Conservation (phyloP, 2,797 vertebrate genomes). For the Siniperca undulata region DNA sequence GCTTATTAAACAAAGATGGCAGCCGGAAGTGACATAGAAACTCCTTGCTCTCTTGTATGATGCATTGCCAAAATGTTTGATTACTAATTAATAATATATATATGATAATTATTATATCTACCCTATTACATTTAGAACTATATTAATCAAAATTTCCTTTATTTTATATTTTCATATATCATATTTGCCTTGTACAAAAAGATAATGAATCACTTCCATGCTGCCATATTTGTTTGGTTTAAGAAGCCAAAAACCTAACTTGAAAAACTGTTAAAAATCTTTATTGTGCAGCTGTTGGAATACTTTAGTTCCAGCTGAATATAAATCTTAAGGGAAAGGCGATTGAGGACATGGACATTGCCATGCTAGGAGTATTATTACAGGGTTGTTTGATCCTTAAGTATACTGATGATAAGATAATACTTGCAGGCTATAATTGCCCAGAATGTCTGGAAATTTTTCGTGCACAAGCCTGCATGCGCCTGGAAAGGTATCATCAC, state of each 20-base stretch:
- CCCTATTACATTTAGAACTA: not conserved
- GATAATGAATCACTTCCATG: not conserved
- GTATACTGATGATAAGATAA: not conserved
- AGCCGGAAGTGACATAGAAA: not conserved
- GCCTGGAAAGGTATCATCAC: not conserved
- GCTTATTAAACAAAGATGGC: constrained; percentile 9
- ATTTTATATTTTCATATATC: not conserved
- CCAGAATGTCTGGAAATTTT: not conserved
- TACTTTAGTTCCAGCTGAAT: not conserved
- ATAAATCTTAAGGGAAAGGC: not conserved
- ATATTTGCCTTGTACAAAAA: not conserved
- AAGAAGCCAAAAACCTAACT: not conserved
- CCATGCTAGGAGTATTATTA: not conserved
- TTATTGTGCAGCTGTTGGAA: not conserved
- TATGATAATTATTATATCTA: not conserved
- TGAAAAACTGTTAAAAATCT: not conserved
- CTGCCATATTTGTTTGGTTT: not conserved
- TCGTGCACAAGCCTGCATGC: not conserved
- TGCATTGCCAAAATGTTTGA: no score
- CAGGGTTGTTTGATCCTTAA: not conserved
- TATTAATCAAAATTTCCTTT: no score
- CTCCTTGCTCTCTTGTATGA: no score
- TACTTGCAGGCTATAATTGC: not conserved
- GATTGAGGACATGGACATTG: not conserved
- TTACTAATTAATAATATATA: not conserved